These are phyloP conservation scores for Nyctereutes procyonoides DNA, from an alignment of 2,113 vertebrate genomes.

Conservation along the genomic window DNA sequence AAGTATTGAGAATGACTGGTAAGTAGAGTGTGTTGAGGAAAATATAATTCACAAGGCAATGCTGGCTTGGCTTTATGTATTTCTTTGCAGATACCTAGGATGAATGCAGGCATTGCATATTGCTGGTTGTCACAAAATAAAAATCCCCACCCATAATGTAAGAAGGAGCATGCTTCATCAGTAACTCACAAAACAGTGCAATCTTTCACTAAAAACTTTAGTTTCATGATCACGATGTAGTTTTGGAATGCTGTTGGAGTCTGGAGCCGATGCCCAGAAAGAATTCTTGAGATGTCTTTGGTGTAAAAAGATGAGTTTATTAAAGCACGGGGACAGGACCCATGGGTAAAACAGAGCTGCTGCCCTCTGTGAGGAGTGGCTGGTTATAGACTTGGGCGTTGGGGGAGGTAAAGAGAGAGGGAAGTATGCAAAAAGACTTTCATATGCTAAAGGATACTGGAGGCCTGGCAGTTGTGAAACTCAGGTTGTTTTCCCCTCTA, in stretches of 20 bases:
- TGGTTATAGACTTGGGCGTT: not conserved
- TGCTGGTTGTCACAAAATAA: not conserved
- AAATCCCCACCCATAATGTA: not conserved
- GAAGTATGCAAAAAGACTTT: not conserved
- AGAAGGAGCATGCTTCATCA: not conserved
- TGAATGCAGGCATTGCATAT: not conserved
- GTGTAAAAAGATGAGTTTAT: not conserved
- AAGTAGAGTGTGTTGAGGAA: not conserved
- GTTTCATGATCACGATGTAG: not conserved
- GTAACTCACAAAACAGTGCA: not conserved
- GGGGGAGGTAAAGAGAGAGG: not conserved
- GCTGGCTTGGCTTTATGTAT: not conserved
- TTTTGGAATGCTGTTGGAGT: not conserved
- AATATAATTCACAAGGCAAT: not conserved
- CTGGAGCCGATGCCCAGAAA: not conserved
- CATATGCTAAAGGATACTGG: not conserved
- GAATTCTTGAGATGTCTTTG: not conserved
- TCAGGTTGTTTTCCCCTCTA: not conserved
- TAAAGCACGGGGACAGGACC: not conserved
- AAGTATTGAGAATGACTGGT: not conserved
- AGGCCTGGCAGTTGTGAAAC: not conserved
- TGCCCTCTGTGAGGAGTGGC: not conserved
- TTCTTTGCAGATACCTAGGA: not conserved
- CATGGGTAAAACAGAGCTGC: not conserved
- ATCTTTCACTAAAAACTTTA: not conserved